Evolutionary conservation across 2,888 invertebrate genomes (phyloP), one percentile per base, ranked within the genome.

Genomic region (Melieria omissa): DNA sequence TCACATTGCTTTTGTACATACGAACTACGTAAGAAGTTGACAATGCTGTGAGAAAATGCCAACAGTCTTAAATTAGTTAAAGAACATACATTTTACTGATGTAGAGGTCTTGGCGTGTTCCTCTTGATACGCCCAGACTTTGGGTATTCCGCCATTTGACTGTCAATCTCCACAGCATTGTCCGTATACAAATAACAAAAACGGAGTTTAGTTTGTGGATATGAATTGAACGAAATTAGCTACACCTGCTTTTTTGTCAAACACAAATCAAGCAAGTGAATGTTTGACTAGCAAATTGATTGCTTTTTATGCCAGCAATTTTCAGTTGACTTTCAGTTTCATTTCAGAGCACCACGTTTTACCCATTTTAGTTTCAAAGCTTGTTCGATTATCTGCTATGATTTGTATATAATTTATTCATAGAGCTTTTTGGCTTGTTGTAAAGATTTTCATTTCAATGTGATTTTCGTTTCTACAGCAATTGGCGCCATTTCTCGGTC

Each of bases 1-100:
- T 65, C 75, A 77, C 80, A 85, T 86, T 85, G 86, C 86, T 86
- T 85, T 86, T 86, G 85, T 85, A 86, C 82, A 86, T 85, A 86
- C 75, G 78, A 81, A 80, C 81, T 81, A 83, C 84, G 82, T 72
- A 73, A 64, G 73, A 71, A 71, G 72, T 79, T 74, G 80, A 75
- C 75, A 77, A 78, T 78, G 75, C 66, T 74, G 70, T 57, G 49
- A 71, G 69, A 46, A 52, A 1, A n/a, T 47, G 52, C 49, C 2
- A 3, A 52, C 6, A 52, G 14, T 52, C 5, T 72, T 73, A 41
- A 49, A 71, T 4, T 46, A n/a, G 45, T 6, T 9, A 14, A 52
- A 61, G 9, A 42, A 60, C 29, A 44, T 44, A 10, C 8, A 46
- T 10, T 44, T 4, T 57, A 57, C 7, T 65, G 44, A 6, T 45